Base-by-base conservation (phyloP, 2,113 vertebrate species). In the Amblyopsis rosae region DNA sequence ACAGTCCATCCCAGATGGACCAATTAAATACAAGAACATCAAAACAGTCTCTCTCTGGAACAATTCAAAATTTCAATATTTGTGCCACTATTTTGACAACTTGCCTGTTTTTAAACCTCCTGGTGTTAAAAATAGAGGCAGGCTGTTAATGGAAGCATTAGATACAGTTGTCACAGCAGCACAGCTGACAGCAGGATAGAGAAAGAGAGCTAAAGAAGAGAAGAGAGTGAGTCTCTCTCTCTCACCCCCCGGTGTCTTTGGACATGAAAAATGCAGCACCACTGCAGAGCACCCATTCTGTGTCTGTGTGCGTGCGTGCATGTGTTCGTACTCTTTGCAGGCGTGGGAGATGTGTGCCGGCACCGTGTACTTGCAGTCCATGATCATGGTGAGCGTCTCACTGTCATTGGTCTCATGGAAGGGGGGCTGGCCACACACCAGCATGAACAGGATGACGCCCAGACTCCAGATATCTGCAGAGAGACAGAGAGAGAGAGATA, bases 401-500 rank as follows among this genome's bases (percentile, higher is more conserved):
- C 97, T 99, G 93, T 99, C 97, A 0, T 99, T 99, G 71, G 97
- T 96, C 89, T 99, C 97, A 87, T 99, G 97, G 86, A 99, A 99
- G 7, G 97, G 97, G 0, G 97, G 97, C 49, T 98, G 96, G 59
- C 97, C 97, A 47, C 97, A 99, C 15, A 99, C 97, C 91, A 99
- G 80, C 97, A 99, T 99, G 90, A 98, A 99, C 41, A 99, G 95
- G 82, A 99, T 99, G 77, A 99, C 97, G 1, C 97, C 97, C 49
- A 99, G 93, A 73, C 97, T 99, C 97, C 97, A 99, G 81, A 99
- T 98, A 91, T 99, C 97, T 99, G 77, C 19, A 59, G 15, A 59
- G 13, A 11, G 59, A 10, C 15, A 48, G 17, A n/a, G 12, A 57
- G 54, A 69, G 56, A 69, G 67, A 13, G 26, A n/a, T 51, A 58